A percentile compares a stretch with the other conserved stretches of the same genome.
Evolutionary conservation across 2,888 invertebrate species (phyloP).

Genomic region (Thereva nobilitata): DNA sequence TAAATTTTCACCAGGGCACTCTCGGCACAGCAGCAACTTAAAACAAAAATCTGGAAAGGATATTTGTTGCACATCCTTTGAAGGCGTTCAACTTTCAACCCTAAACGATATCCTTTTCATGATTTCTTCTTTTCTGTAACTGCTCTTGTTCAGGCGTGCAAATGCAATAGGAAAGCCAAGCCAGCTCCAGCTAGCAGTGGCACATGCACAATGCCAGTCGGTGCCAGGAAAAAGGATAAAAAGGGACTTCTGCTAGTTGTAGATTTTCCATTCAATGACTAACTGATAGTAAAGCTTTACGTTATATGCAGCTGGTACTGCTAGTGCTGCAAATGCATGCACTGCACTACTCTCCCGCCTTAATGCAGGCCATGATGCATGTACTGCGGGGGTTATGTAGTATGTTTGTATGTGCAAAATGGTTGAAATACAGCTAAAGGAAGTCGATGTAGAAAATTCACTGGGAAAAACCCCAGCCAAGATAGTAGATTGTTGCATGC

Average conservation of each 20-base stretch:
- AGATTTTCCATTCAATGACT: slow-evolving; percentile 33
- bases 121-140: slow-evolving; percentile 3
- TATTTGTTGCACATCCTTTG: slow-evolving; percentile 46
- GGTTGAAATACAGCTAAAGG: not conserved
- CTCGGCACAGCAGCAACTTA: slow-evolving; percentile 19
- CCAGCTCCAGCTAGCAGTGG: not conserved
- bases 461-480: slow-evolving; percentile 7
- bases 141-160: slow-evolving; percentile 21
- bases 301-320: slow-evolving; percentile 15
- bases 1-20: slow-evolving; percentile 37
- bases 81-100: slow-evolving; percentile 47
- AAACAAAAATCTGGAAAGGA: slow-evolving; percentile 35
- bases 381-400: slow-evolving; percentile 2
- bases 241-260: slow-evolving; percentile 18
- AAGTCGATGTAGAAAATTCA: not conserved
- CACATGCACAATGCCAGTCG: not conserved
- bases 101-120: slow-evolving; percentile 27
- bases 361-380: not conserved
- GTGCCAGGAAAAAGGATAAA: not conserved
- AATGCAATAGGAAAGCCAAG: not conserved
- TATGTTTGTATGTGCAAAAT: not conserved
- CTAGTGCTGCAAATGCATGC: not conserved
- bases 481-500: slow-evolving; percentile 30
- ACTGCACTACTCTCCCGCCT: not conserved
- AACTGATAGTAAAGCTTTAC: slow-evolving; percentile 34